Base-by-base conservation (phyloP, 1,140 invertebrate genomes). In the Mya arenaria region DNA sequence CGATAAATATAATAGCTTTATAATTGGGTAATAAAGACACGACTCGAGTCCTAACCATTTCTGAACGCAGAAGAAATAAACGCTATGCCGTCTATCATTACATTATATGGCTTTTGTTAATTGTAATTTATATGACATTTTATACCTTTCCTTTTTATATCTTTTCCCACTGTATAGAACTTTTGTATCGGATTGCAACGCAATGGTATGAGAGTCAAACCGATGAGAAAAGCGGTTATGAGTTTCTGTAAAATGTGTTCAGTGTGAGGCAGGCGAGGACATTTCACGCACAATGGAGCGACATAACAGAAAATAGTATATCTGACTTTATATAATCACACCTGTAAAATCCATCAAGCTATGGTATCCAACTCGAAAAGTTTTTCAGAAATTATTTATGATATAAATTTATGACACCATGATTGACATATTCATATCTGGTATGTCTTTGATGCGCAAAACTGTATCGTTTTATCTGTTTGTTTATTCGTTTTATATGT, bases 51-150 rank as follows among this genome's bases (percentile, higher is more conserved):
- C 55, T 41, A 25, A 30, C 52, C 34, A 44, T 58, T 36, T 72
- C n/a, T 56, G 10, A 72, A 39, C 30, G 52, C 69, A 72, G 55
- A 19, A 28, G 44, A 25, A 44, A 41, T 44, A 44, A 39, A 41
- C n/a, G 5, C 13, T 41, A 25, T 44, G 37, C 8, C 48, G 48
- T 68, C 48, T 68, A 41, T 41, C 37, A 52, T 44, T 52, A 72
- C 55, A 55, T 72, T 58, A 58, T 56, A 72, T 36, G 36, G 28
- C 69, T 56, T 72, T 72, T 72, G 69, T 72, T 55, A 72, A 72
- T 72, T 72, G 44, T 72, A 72, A 72, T 72, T 72, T 72, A 72
- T 72, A 55, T 72, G 69, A 72, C 69, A 72, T 48, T 39, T 72
- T 72, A 72, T 72, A 56, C 55, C 34, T 72, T 72, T 34, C 69